Percentiles rank a stretch among this genome's conserved stretches.
Evolutionary conservation across 2,888 invertebrate species (phyloP).

Genomic region (Agapetus fuscipes): DNA sequence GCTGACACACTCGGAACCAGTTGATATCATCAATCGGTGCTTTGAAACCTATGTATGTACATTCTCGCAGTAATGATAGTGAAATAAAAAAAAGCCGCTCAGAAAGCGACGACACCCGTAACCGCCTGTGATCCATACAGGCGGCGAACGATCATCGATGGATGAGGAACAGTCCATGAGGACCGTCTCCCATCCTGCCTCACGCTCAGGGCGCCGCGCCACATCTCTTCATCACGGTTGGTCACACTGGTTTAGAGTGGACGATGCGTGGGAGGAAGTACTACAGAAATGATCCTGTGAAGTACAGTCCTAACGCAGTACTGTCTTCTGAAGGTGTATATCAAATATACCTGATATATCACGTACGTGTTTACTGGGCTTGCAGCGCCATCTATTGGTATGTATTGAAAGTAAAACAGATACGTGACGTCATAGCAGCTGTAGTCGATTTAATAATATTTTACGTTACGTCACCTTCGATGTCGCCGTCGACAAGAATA

Average conservation of each 20-base stretch:
- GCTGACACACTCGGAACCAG: not conserved
- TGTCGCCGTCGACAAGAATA: no score
- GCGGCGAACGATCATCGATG: slow-evolving; percentile 21
- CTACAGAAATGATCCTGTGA: slow-evolving; percentile 22
- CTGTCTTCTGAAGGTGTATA: no score
- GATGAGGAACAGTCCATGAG: not conserved
- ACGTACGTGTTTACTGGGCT: no score
- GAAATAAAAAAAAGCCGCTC: no score
- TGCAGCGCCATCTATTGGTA: slow-evolving; percentile 7
- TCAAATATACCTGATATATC: no score
- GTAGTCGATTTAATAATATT: no score
- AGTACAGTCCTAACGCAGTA: slow-evolving; percentile 18
- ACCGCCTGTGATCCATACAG: slow-evolving; percentile 4
- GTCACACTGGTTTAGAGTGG: slow-evolving; percentile 17
- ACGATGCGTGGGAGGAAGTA: slow-evolving; percentile 19
- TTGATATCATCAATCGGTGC: not conserved
- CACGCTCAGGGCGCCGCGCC: slow-evolving; percentile 24
- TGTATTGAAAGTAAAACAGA: no score
- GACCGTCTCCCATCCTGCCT: slow-evolving; percentile 18
- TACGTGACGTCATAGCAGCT: no score
- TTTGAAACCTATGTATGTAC: no score
- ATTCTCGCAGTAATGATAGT: no score
- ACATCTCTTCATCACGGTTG: slow-evolving; percentile 23
- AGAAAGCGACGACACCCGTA: slow-evolving; percentile 18
- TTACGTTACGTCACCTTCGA: no score